phyloP scores from a whole-genome alignment of 2,888 invertebrate genomes.

The Cosmia trapezina region DNA sequence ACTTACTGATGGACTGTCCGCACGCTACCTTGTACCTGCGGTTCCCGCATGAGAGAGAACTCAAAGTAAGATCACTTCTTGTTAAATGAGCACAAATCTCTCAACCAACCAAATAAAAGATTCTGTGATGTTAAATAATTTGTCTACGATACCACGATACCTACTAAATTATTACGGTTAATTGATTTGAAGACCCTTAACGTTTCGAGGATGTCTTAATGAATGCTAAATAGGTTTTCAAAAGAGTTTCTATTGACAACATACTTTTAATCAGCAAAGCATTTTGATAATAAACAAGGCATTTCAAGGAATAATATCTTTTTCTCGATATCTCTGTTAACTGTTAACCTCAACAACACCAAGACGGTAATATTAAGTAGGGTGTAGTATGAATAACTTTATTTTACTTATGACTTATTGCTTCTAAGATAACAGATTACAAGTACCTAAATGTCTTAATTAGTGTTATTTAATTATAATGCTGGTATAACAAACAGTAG shows the following conservation, averaged over 20 bases:
- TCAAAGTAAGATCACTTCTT: conserved; percentile 85
- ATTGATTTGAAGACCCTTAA: background rate
- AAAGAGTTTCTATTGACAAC: background rate
- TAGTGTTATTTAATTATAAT: background rate
- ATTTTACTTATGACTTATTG: background rate
- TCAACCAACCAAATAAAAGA: background rate
- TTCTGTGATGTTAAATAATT: background rate
- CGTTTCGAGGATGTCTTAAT: background rate
- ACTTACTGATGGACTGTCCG: conserved; percentile 93
- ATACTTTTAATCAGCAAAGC: too few relatives aligned
- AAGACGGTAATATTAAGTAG: background rate
- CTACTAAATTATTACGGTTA: background rate
- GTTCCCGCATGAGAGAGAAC: conserved; percentile 93
- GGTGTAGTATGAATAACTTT: too few relatives aligned
- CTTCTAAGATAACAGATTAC: background rate
- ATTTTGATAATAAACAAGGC: background rate
- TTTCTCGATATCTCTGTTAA: background rate
- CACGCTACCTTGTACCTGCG: conserved; percentile 93
- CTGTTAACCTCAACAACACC: background rate
- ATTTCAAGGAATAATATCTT: background rate
- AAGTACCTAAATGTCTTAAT: background rate
- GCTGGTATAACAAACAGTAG: background rate
- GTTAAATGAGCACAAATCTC: background rate
- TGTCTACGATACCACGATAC: background rate
- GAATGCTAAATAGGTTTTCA: background rate